Percentiles rank a stretch among this genome's conserved stretches.
phyloP scores from a whole-genome alignment of 2,888 invertebrate species.

The Crematogaster levior region DNA sequence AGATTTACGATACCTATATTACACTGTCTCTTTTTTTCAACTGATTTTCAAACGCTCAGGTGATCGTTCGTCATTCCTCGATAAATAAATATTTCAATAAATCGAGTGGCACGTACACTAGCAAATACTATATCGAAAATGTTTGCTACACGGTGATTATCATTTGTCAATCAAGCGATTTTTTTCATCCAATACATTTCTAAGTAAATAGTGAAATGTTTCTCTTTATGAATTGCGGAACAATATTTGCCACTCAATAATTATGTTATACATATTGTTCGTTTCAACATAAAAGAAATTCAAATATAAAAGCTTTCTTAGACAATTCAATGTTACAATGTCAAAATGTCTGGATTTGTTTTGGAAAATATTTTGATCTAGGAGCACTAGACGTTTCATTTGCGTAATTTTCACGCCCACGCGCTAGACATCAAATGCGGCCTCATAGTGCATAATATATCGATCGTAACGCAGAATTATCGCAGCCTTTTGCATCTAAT shows the following conservation, averaged over 20 bases:
- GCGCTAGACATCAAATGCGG: constrained; percentile 40
- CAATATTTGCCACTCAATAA: neutral
- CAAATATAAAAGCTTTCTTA: neutral
- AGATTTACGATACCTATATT: constrained; percentile 71
- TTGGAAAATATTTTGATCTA: constrained; percentile 6
- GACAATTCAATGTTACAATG: neutral
- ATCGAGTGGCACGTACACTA: constrained; percentile 1
- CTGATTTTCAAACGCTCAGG: constrained; percentile 20
- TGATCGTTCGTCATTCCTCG: constrained; percentile 12
- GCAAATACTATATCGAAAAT: constrained; percentile 13
- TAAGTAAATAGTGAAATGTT: neutral
- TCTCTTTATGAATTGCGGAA: neutral
- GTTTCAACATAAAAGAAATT: neutral
- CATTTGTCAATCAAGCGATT: constrained; percentile 19
- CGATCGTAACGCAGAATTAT: constrained; percentile 27
- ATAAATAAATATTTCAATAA: no score
- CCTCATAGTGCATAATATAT: constrained; percentile 55
- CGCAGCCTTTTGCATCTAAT: constrained; percentile 43
- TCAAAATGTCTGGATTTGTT: neutral
- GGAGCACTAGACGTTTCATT: constrained; percentile 15
- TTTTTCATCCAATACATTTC: neutral
- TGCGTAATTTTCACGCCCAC: constrained; percentile 65
- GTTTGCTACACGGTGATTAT: constrained; percentile 2
- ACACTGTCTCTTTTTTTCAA: constrained; percentile 38
- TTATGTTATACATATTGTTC: neutral